These are phyloP conservation scores for Microplitis manilae DNA, from an alignment of 2,888 invertebrate species.

Conservation along the genomic window DNA sequence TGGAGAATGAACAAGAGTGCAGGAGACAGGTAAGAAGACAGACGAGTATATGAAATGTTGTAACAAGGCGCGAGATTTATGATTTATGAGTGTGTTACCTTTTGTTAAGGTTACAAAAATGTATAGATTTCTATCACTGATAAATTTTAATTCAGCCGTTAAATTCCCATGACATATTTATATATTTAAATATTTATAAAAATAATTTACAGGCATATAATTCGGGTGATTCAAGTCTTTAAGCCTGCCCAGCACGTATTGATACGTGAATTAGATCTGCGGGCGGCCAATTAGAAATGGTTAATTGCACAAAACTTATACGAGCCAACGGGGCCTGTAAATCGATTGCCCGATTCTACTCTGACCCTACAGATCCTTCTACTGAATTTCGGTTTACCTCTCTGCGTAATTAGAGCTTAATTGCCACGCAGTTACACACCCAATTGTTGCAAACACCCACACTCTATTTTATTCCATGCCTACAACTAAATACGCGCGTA, in stretches of 20 bases:
- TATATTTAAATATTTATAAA: no score
- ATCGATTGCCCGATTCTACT: background rate
- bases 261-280: slow-evolving; percentile 16
- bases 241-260: background rate
- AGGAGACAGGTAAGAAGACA: slow-evolving; percentile 46
- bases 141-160: background rate
- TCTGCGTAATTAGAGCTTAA: slow-evolving; percentile 32
- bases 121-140: background rate
- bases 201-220: background rate
- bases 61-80: slow-evolving; percentile 44
- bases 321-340: background rate
- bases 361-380: background rate
- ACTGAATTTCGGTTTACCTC: slow-evolving; percentile 24
- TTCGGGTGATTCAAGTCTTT: no score
- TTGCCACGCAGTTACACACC: slow-evolving; percentile 16
- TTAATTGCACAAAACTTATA: slow-evolving; percentile 30
- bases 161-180: no score
- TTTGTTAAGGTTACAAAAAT: slow-evolving; percentile 3
- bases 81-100: slow-evolving; percentile 47
- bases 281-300: slow-evolving; percentile 19
- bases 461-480: background rate
- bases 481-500: background rate
- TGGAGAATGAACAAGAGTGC: slow-evolving; percentile 40
- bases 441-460: slow-evolving; percentile 1
- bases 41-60: slow-evolving; percentile 48